Evolutionary conservation across 1,140 invertebrate species (phyloP), one percentile per base, ranked within the genome.

Genomic region (Drosophila tristis): DNA sequence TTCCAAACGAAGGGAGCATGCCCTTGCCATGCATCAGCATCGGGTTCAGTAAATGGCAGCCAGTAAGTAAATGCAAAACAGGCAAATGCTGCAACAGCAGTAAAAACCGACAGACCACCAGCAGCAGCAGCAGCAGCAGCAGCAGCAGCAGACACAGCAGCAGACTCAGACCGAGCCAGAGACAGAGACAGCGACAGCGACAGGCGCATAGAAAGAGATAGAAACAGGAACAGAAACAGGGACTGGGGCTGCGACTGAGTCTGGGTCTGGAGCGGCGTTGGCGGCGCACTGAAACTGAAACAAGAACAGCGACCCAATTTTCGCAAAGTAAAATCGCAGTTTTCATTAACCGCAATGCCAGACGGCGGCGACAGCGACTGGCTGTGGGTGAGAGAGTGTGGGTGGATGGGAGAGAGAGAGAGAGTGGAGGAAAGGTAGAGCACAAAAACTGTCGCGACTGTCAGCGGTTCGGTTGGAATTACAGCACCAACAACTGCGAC

Each of bases 301-400:
- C 66, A 72, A 72, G 63, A 75, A 59, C 70, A 39, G 72, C 74
- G 82, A 89, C 82, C 82, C 82, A 86, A 87, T 82, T 86, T 82
- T 43, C 43, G 51, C 65, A 56, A 78, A 65, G 78, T 81, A 87
- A 86, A 86, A 86, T 87, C 82, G 70, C 79, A 68, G 74, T 72
- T 82, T 86, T 86, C 78, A 86, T 86, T 86, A 86, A 89, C 82
- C 78, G 65, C 62, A 80, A 66, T 63, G 73, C 64, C 81, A 85
- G 78, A 78, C 80, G 78, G 50, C 62, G 53, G 57, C 48, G 78
- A 61, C 44, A 48, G 26, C 42, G 25, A n/a, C 4, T 7, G 31
- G 5, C 3, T 5, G 39, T 6, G 54, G 25, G 31, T n/a, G 39
- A 44, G 23, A 16, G 39, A 13, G 29, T 16, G 20, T 25, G 15